Percentiles rank a stretch among this genome's conserved stretches.
These are phyloP conservation scores for Vesta saturnalis DNA, from an alignment of 2,888 invertebrate genomes.

Conservation along the genomic window DNA sequence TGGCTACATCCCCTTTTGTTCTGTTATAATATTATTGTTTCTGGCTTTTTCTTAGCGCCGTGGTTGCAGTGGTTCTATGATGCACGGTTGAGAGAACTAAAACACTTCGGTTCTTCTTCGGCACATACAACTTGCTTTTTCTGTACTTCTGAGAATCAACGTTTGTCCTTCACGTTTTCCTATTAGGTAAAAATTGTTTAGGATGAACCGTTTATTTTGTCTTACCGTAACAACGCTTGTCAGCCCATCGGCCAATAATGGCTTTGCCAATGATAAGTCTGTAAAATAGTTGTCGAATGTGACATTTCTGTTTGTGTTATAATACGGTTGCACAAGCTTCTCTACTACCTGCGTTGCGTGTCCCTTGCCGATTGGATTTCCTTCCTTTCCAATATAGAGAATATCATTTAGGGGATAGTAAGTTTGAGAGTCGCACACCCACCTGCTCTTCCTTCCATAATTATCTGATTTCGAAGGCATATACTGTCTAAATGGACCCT, in stretches of 20 bases:
- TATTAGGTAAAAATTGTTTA: not conserved
- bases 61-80: not conserved
- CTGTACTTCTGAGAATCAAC: too few relatives aligned
- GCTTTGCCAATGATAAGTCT: not conserved
- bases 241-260: too few relatives aligned
- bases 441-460: too few relatives aligned
- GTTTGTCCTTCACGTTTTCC: not conserved
- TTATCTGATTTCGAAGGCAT: too few relatives aligned
- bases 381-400: not conserved
- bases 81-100: not conserved
- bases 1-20: not conserved
- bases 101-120: not conserved
- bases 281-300: too few relatives aligned
- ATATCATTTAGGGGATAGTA: not conserved
- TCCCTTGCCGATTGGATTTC: not conserved
- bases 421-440: not conserved
- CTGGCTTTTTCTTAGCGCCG: not conserved
- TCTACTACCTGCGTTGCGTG: not conserved
- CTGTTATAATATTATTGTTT: not conserved
- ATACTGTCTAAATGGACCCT: too few relatives aligned
- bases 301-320: too few relatives aligned
- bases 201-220: not conserved
- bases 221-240: too few relatives aligned
- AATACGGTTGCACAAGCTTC: too few relatives aligned
- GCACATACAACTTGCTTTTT: not conserved